phyloP scores from a whole-genome alignment of 2,888 invertebrate genomes.

The Hipparchia semele region DNA sequence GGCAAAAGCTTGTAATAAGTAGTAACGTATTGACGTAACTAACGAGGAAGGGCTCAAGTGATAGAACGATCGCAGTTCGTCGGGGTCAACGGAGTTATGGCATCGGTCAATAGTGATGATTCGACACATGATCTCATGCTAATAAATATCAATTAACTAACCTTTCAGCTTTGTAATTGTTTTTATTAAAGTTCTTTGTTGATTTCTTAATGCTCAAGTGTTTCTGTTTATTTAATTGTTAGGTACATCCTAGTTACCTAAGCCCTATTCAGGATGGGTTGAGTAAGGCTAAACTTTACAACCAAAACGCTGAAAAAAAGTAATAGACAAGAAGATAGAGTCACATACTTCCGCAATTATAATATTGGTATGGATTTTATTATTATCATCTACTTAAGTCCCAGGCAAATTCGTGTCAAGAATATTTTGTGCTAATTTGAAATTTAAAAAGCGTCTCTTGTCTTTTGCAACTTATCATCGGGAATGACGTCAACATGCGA shows the following conservation, averaged over 20 bases:
- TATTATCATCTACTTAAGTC: background rate
- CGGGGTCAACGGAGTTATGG: constrained; percentile 68
- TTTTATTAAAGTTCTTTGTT: constrained; percentile 8
- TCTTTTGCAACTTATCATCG: background rate
- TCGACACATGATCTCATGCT: constrained; percentile 65
- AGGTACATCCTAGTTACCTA: no score
- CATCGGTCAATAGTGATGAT: constrained; percentile 70
- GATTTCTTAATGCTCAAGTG: background rate
- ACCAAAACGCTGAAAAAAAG: no score
- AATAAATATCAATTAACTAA: constrained; percentile 67
- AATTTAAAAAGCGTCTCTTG: background rate
- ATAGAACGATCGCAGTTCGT: constrained; percentile 66
- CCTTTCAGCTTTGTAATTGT: constrained; percentile 17
- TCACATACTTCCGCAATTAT: no score
- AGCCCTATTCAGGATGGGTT: no score
- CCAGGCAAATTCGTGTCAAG: background rate
- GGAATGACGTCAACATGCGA: background rate
- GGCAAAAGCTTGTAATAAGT: background rate
- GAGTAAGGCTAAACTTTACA: no score
- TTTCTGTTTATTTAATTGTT: background rate
- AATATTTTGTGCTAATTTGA: background rate
- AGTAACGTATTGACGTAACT: constrained; percentile 38
- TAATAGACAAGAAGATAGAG: no score
- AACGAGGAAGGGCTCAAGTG: constrained; percentile 58
- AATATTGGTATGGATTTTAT: no score